Conservation (phyloP, 2,797 vertebrate genomes). For the Danio choprae region DNA sequence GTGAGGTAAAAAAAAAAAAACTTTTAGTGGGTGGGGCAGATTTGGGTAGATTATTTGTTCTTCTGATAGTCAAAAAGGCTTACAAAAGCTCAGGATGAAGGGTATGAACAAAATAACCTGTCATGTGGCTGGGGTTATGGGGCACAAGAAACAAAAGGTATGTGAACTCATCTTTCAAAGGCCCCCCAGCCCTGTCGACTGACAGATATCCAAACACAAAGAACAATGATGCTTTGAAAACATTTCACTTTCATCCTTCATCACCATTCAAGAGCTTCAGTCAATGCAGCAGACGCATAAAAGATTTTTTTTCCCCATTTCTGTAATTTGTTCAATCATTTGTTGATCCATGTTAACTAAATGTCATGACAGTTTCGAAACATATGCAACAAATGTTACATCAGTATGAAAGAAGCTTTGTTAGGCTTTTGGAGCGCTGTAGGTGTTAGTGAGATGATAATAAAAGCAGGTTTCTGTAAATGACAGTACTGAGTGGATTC, state of each 20-base stretch:
- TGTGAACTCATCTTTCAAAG: conserved; percentile 61
- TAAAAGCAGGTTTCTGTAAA: conserved; percentile 26
- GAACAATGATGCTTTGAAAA: conserved; percentile 74
- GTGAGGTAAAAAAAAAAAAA: neutral
- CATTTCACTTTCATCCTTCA: conserved; percentile 68
- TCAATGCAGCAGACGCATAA: neutral
- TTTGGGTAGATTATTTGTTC: conserved; percentile 42
- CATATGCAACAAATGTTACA: conserved; percentile 9
- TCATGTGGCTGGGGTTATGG: conserved; percentile 72
- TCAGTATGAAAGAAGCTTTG: conserved; percentile 26
- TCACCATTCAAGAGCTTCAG: conserved; percentile 57
- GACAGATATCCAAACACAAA: conserved; percentile 69
- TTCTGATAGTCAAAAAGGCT: conserved; percentile 58
- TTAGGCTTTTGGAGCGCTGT: neutral
- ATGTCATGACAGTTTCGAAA: neutral
- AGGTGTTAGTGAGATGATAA: conserved; percentile 24
- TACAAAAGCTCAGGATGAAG: conserved; percentile 63
- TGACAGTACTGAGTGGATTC: conserved; percentile 41
- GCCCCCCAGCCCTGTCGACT: conserved; percentile 8
- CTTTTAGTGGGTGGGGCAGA: neutral
- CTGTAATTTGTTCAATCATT: neutral
- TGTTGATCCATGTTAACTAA: neutral
- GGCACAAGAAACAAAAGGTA: conserved; percentile 73
- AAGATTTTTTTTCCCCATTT: conserved; percentile 7
- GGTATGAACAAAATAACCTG: conserved; percentile 59